Conservation (phyloP, 2,888 invertebrate genomes). For the Hyles lineata region DNA sequence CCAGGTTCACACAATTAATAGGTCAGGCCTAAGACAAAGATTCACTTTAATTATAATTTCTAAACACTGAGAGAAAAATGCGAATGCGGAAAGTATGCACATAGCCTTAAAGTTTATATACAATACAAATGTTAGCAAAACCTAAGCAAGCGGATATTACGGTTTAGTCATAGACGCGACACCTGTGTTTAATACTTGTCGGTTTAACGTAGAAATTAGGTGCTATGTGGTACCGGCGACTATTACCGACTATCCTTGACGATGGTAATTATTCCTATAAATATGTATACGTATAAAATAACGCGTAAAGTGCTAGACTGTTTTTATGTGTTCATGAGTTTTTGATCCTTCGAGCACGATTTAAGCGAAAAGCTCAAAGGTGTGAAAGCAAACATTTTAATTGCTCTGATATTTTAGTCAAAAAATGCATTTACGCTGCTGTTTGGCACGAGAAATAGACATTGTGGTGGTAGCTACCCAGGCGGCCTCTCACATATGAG, state of each 20-base stretch:
- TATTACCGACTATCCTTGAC: not conserved
- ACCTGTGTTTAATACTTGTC: constrained; percentile 41
- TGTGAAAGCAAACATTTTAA: not conserved
- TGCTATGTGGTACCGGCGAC: constrained; percentile 34
- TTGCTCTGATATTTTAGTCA: too few relatives aligned
- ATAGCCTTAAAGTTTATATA: not conserved
- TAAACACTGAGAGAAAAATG: too few relatives aligned
- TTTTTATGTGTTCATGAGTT: not conserved
- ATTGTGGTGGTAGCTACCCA: too few relatives aligned
- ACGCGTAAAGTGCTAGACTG: not conserved
- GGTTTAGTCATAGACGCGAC: constrained; percentile 46
- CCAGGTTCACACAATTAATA: not conserved
- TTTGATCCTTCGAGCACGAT: not conserved
- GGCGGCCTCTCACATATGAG: too few relatives aligned
- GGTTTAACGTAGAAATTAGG: constrained; percentile 49
- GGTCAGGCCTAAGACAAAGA: too few relatives aligned
- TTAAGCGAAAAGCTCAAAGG: not conserved
- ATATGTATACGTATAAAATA: not conserved
- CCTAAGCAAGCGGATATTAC: constrained; percentile 42
- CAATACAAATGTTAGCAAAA: constrained; percentile 20
- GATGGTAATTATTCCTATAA: not conserved
- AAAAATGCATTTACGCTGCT: too few relatives aligned
- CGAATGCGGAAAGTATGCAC: not conserved
- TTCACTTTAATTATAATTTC: too few relatives aligned
- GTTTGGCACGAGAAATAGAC: too few relatives aligned